phyloP scores from a whole-genome alignment of 2,797 vertebrate species.

The Harpagifer antarcticus region DNA sequence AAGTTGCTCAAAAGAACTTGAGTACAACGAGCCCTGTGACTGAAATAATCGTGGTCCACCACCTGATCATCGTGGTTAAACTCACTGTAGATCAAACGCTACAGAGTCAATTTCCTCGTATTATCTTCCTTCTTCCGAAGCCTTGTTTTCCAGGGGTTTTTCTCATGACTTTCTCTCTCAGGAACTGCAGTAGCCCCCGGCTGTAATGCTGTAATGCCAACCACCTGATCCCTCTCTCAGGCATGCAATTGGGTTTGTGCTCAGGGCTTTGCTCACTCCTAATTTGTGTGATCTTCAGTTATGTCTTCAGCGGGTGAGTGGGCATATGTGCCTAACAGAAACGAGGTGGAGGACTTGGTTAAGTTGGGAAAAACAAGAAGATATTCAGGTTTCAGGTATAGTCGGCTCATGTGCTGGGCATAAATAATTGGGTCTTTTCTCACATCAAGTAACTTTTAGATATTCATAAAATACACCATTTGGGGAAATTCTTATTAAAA shows the following conservation, averaged over 20 bases:
- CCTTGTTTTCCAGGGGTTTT: conserved; percentile 79
- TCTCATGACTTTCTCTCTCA: conserved; percentile 80
- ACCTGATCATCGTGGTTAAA: conserved; percentile 76
- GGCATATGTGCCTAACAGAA: conserved; percentile 12
- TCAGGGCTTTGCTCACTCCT: conserved; percentile 68
- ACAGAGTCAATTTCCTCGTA: conserved; percentile 77
- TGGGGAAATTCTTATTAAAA: no score
- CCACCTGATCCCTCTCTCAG: conserved; percentile 84
- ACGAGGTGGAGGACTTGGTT: neutral
- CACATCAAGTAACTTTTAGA: neutral
- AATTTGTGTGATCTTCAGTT: conserved; percentile 73
- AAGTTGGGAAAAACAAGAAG: conserved; percentile 1
- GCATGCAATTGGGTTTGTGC: conserved; percentile 75
- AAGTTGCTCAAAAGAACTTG: conserved; percentile 52
- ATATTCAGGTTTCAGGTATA: conserved; percentile 11
- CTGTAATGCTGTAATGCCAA: conserved; percentile 84
- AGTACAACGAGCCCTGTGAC: conserved; percentile 74
- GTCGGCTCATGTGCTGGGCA: conserved; percentile 6
- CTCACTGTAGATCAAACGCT: conserved; percentile 80
- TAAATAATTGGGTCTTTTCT: neutral
- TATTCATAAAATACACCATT: no score
- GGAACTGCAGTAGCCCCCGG: conserved; percentile 76
- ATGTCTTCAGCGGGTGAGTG: conserved; percentile 39
- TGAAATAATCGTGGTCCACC: conserved; percentile 64
- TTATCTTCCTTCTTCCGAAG: conserved; percentile 74